A percentile compares a stretch with the other conserved stretches of the same genome.
phyloP scores from a whole-genome alignment of 1,140 invertebrate species.

The Calliopsis andreniformis region DNA sequence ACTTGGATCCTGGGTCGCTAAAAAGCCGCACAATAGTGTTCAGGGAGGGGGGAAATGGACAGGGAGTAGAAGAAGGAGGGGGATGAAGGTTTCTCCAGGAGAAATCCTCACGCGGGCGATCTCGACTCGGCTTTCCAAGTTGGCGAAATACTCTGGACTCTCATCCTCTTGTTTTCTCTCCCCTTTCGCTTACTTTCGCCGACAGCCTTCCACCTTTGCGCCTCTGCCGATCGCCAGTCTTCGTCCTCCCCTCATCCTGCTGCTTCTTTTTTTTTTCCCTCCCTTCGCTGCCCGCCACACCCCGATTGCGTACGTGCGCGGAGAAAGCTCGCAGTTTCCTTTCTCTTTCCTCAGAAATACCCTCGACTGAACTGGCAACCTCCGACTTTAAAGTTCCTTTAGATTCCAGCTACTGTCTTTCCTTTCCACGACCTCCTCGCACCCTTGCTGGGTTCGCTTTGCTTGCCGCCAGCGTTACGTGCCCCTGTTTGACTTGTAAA shows the following conservation, averaged over 20 bases:
- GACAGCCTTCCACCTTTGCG: constrained; percentile 48
- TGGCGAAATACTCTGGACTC: constrained; percentile 73
- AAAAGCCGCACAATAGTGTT: constrained; percentile 11
- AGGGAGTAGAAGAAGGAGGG: background rate
- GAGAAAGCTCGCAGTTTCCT: constrained; percentile 39
- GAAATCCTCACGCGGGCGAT: constrained; percentile 71
- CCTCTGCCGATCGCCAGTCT: constrained; percentile 33
- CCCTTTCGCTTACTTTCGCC: constrained; percentile 41
- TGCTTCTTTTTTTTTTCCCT: constrained; percentile 16
- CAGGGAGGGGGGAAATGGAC: background rate
- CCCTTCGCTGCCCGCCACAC: constrained; percentile 29
- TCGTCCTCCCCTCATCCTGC: constrained; percentile 10
- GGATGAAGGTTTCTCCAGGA: constrained; percentile 28
- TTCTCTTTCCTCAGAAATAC: constrained; percentile 36
- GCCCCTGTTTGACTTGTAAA: background rate
- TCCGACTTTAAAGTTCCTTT: constrained; percentile 33
- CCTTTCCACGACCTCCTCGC: background rate
- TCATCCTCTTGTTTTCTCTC: constrained; percentile 49
- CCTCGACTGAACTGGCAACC: constrained; percentile 16
- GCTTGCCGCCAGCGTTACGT: background rate
- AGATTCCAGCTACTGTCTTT: background rate
- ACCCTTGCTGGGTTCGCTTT: background rate
- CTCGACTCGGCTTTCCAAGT: constrained; percentile 74
- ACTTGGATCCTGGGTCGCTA: constrained; percentile 50
- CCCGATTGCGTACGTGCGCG: constrained; percentile 58